phyloP scores from a whole-genome alignment of 2,113 vertebrate species.

The Columba janthina region DNA sequence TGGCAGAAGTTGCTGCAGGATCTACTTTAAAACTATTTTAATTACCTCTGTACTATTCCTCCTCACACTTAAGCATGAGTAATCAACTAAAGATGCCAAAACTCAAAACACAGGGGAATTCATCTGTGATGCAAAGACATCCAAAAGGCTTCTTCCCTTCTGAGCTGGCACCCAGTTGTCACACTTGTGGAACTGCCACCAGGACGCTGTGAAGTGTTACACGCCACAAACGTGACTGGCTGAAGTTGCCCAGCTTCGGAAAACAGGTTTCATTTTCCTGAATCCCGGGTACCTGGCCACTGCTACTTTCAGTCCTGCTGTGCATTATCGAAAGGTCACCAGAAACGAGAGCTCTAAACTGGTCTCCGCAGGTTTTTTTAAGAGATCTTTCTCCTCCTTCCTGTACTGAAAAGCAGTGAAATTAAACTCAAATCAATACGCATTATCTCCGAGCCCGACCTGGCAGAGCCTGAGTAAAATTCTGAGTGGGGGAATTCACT shows the following conservation, averaged over 20 bases:
- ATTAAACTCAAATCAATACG: neutral
- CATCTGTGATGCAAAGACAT: neutral
- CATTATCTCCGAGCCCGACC: neutral
- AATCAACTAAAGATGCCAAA: slow-evolving; percentile 35
- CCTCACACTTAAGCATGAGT: slow-evolving; percentile 46
- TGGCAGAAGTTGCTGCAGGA: slow-evolving; percentile 24
- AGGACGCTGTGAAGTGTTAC: neutral
- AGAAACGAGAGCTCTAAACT: neutral
- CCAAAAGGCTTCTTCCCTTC: neutral
- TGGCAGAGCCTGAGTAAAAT: neutral
- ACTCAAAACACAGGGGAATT: slow-evolving; percentile 24
- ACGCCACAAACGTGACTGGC: neutral
- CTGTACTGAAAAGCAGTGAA: neutral
- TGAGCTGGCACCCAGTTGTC: neutral
- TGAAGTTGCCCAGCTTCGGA: neutral
- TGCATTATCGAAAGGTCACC: neutral
- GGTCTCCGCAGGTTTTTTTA: neutral
- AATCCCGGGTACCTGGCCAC: neutral
- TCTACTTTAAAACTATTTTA: slow-evolving; percentile 54
- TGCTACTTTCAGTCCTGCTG: neutral
- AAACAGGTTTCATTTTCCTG: neutral
- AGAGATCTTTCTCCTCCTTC: neutral
- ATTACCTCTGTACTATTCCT: slow-evolving; percentile 56
- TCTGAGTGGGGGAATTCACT: neutral
- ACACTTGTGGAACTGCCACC: neutral